Evolutionary conservation across 2,888 invertebrate species (phyloP), one percentile per base, ranked within the genome.

Genomic region (Hirtodrosophila confusa): DNA sequence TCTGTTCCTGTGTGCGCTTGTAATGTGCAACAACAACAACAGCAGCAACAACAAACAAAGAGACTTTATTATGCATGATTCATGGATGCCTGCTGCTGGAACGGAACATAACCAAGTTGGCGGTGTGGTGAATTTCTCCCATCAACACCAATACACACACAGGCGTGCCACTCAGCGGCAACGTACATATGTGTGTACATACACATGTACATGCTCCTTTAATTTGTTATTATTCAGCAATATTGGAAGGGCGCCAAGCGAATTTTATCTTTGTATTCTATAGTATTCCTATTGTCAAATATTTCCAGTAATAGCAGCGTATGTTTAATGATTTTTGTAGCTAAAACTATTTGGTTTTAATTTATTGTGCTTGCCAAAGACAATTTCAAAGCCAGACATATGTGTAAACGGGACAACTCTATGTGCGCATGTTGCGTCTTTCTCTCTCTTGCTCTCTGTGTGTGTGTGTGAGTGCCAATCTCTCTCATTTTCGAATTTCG

Each of bases 41-140:
- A 80, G n/a, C n/a, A n/a, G n/a, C n/a, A n/a, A 78, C 66, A 72
- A 71, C 79, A 80, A 78, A 77, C 80, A 86, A 87, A 87, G 86
- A 78, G 53, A 55, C 56, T 82, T 79, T 75, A 65, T 78, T 75
- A 71, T 80, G 83, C 51, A 76, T 74, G 82, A 82, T 70, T 78
- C 82, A 78, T 82, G 64, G 27, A 43, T 74, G 60, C 56, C 56
- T 43, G 53, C 50, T 65, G 17, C 39, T 75, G 66, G 51, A 72
- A 62, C 55, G 49, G 39, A 60, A 64, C 67, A 67, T 64, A 70
- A 73, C 69, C 76, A 77, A 77, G 62, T 65, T 80, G 66, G 72
- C 57, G 57, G 66, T 40, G 72, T 76, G 80, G 80, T 80, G 80
- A 84, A 74, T 80, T 74, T 84, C 48, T 60, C 41, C 41, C 43